These are phyloP conservation scores for Acanthopagrus latus DNA, from an alignment of 2,797 vertebrate genomes.

Conservation along the genomic window DNA sequence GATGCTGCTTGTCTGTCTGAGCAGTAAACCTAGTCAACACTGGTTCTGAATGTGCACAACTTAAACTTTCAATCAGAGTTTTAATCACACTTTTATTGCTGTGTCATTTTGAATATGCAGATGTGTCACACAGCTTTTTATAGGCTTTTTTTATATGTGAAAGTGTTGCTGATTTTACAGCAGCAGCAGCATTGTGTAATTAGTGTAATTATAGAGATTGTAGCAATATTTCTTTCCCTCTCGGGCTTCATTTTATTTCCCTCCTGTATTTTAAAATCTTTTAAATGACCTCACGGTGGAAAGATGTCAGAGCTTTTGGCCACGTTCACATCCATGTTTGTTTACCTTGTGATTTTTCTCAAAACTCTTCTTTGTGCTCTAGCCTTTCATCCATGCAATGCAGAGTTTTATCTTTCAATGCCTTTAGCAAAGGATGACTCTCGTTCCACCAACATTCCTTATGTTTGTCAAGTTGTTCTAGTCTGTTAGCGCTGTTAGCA, in stretches of 20 bases:
- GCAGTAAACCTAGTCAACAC: conserved; percentile 31
- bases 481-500: conserved; percentile 33
- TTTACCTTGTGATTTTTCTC: conserved; percentile 35
- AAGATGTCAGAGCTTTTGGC: not conserved
- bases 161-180: conserved; percentile 68
- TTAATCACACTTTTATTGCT: conserved; percentile 61
- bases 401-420: conserved; percentile 15
- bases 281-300: conserved; percentile 18
- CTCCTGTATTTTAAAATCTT: conserved; percentile 10
- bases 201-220: conserved; percentile 62
- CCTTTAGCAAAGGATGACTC: conserved; percentile 39
- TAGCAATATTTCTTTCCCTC: conserved; percentile 45
- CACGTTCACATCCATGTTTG: not conserved
- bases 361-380: conserved; percentile 1
- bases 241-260: conserved; percentile 12
- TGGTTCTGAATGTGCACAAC: conserved; percentile 47
- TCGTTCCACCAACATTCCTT: conserved; percentile 49
- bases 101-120: conserved; percentile 59
- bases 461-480: conserved; percentile 44
- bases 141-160: conserved; percentile 66
- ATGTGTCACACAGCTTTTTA: conserved; percentile 61
- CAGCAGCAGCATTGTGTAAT: conserved; percentile 65
- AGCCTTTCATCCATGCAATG: conserved; percentile 16
- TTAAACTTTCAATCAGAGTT: conserved; percentile 42
- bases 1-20: conserved; percentile 14